Base-by-base conservation (phyloP, 2,113 vertebrate species). In the Thalassarche chlororhynchos region DNA sequence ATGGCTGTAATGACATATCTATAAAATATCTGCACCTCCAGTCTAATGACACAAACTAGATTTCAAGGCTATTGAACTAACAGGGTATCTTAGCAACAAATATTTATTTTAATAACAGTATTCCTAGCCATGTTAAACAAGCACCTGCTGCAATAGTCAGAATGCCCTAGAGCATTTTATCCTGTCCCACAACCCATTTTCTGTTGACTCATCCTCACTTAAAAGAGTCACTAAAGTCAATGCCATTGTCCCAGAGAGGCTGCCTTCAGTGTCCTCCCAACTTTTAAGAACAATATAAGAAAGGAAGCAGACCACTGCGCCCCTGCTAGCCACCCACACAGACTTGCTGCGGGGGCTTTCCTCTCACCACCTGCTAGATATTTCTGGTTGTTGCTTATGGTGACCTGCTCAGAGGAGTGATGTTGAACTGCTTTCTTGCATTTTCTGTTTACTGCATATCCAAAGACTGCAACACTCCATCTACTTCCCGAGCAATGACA, bases 11-110 rank as follows among this genome's bases (percentile, higher is more conserved):
- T 79, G 87, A 86, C 58, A 17, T 36, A 87, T 40, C 90, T 91
- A 14, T 84, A 49, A 94, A 91, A 95, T 69, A 94, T 61, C 87
- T 85, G 57, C 66, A 94, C 79, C 91, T 93, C 62, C 82, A 91
- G 52, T 28, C 91, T 90, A 85, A 85, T 65, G 84, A 88, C 90
- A 95, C 44, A 87, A 94, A 76, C 90, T 93, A 46, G 61, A 87
- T 94, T 95, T 97, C 89, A 89, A 90, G 66, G 54, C 46, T 94
- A 65, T 72, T 90, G 93, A 83, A 93, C 74, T 90, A 93, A 83
- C 70, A 61, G 84, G 46, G 91, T 97, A 95, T 94, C 96, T 94
- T 95, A 97, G 96, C 97, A 97, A 97, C 96, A 94, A 88, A 88
- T 93, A 87, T 87, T 96, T 96, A 87, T 95, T 94, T 95, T 89